Conservation (phyloP, 2,888 invertebrate genomes). For the Prionchulus punctatus region DNA sequence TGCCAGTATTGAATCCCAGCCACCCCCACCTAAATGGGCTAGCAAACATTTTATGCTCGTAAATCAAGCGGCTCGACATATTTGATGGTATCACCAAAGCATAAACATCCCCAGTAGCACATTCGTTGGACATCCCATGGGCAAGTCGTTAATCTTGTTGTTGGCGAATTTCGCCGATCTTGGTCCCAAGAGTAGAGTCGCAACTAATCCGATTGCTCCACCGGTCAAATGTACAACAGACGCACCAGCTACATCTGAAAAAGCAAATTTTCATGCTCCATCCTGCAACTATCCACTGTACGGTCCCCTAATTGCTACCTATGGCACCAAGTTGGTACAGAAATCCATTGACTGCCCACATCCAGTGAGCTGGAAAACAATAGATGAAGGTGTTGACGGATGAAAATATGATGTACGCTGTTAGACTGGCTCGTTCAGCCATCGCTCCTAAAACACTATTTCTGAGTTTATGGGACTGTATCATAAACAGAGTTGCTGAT, state of each 20-base stretch:
- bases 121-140: conserved; percentile 30
- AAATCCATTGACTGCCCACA: conserved; percentile 57
- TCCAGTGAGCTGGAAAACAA: conserved; percentile 58
- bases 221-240: conserved; percentile 63
- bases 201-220: conserved; percentile 58
- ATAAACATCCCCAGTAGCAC: conserved; percentile 64
- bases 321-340: conserved; percentile 47
- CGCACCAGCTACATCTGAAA: conserved; percentile 38
- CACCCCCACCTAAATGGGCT: too few relatives aligned
- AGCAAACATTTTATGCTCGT: too few relatives aligned
- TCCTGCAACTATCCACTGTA: too few relatives aligned
- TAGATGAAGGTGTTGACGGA: conserved; percentile 70
- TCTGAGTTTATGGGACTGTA: too few relatives aligned
- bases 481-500: too few relatives aligned
- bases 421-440: conserved; percentile 50
- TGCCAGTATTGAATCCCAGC: conserved; percentile 82
- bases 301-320: too few relatives aligned
- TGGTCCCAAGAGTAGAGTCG: conserved; percentile 74
- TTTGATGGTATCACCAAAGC: too few relatives aligned
- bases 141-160: neutral
- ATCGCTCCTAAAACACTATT: too few relatives aligned
- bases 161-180: conserved; percentile 54
- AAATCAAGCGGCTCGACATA: too few relatives aligned
- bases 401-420: conserved; percentile 30
- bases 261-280: too few relatives aligned